A percentile compares a stretch with the other conserved stretches of the same genome.
Evolutionary conservation across 2,797 vertebrate species (phyloP).

Genomic region (Neosilurus mollespiculum): DNA sequence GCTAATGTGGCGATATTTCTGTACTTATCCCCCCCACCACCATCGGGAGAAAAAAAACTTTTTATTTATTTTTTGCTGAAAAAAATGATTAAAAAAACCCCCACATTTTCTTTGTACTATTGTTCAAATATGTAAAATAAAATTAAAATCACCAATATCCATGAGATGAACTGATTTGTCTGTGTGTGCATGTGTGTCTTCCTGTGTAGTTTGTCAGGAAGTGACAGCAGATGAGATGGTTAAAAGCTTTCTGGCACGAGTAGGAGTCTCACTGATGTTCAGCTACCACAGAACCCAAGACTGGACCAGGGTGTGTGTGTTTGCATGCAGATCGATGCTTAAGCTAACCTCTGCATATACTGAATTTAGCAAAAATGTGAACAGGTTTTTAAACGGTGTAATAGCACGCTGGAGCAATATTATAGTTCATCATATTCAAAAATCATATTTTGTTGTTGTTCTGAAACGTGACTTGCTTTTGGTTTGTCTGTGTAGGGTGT

Average conservation of each 20-base stretch:
- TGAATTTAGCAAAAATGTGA: neutral
- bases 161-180: neutral
- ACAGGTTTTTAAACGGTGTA: neutral
- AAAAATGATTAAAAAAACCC: too few species aligned
- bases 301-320: constrained; percentile 82
- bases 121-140: too few species aligned
- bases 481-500: constrained; percentile 72
- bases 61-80: too few species aligned
- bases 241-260: constrained; percentile 80
- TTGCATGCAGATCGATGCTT: neutral
- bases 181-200: constrained; percentile 15
- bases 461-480: neutral
- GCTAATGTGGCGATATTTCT: too few species aligned
- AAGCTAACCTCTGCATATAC: neutral
- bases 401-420: neutral
- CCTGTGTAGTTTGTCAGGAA: constrained; percentile 65
- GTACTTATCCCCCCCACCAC: too few species aligned
- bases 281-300: constrained; percentile 82
- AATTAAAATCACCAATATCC: too few species aligned
- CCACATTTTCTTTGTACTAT: too few species aligned
- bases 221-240: constrained; percentile 64
- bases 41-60: too few species aligned
- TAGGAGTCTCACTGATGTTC: constrained; percentile 85
- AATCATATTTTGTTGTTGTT: too few species aligned
- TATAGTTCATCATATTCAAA: too few species aligned